Evolutionary conservation across 2,113 vertebrate genomes (phyloP).

Genomic region (Halcyon malimbica): DNA sequence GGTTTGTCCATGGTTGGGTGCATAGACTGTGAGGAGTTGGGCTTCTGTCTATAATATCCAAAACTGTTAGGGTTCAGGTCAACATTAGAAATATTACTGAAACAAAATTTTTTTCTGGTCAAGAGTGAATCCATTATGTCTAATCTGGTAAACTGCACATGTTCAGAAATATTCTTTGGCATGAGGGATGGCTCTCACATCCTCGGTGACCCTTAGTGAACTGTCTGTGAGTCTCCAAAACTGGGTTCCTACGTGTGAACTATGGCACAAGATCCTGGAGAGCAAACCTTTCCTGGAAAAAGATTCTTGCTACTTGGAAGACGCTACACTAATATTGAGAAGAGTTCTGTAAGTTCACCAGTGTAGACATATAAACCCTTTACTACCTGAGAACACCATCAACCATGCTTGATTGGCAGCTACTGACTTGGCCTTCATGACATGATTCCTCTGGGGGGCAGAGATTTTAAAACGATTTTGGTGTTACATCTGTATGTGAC

Average conservation of each 20-base stretch:
- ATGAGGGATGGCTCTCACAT: not conserved
- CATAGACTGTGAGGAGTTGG: not conserved
- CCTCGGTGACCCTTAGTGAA: not conserved
- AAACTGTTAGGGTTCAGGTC: not conserved
- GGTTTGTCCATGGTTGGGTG: not conserved
- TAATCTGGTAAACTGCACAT: not conserved
- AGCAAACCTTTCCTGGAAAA: not conserved
- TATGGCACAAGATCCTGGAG: not conserved
- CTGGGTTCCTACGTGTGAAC: not conserved
- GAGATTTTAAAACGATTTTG: not conserved
- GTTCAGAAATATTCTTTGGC: not conserved
- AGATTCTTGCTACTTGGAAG: not conserved
- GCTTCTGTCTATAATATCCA: not conserved
- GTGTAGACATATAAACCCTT: fast-evolving
- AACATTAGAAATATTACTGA: not conserved
- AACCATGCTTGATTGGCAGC: not conserved
- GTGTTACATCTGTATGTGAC: not conserved
- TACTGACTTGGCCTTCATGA: not conserved
- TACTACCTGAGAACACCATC: not conserved
- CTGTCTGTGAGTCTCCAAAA: not conserved
- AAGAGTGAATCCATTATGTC: not conserved
- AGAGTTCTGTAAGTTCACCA: not conserved
- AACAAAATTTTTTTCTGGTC: not conserved
- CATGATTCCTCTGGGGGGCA: not conserved
- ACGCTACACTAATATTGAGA: not conserved